Evolutionary conservation across 2,888 invertebrate genomes (phyloP), one percentile per base, ranked within the genome.

Genomic region (Sympetrum striolatum): DNA sequence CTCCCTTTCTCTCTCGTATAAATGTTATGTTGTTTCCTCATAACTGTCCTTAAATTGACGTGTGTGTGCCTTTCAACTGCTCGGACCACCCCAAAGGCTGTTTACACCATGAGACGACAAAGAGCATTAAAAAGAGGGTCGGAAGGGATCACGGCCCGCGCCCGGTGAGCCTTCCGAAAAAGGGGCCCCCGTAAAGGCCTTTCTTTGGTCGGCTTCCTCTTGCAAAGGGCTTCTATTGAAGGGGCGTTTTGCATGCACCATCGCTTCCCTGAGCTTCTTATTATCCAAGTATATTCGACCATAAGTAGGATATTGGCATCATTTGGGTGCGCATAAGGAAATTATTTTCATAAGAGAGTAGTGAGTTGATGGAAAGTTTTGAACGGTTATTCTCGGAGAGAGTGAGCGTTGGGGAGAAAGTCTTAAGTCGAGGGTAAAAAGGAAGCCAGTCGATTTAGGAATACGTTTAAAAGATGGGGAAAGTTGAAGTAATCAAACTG

Each of bases 21-120:
- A 82, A 82, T 82, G 82, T 82, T 82, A 58, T 82, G 82, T 60
- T 82, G 82, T 82, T 82, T 82, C 35, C 82, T 35, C 60, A 60
- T 60, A 82, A 58, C 82, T 82, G 82, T 25, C 35, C 82, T 58
- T 35, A 82, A 82, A 82, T 82, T 82, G 82, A 82, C 82, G 82
- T 82, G 15, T 35, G 53, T 82, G 82, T 82, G 53, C 58, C 25
- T 53, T 25, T 82, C 31, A 31, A 53, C 53, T 18, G 31, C 53
- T 82, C 82, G 44, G 44, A 44, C 82, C 58, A 58, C 35, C 82
- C 58, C 31, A 8, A 82, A 18, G 35, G 81, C 58, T 82, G 53
- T 58, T 60, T 35, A 82, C 53, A 31, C 82, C 53, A 18, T 1
- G 2, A 53, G 53, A 3, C 15, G 12, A 18, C 3, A 31, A 8